Conservation (phyloP, 2,888 invertebrate species). For the Megamerina dolium region DNA sequence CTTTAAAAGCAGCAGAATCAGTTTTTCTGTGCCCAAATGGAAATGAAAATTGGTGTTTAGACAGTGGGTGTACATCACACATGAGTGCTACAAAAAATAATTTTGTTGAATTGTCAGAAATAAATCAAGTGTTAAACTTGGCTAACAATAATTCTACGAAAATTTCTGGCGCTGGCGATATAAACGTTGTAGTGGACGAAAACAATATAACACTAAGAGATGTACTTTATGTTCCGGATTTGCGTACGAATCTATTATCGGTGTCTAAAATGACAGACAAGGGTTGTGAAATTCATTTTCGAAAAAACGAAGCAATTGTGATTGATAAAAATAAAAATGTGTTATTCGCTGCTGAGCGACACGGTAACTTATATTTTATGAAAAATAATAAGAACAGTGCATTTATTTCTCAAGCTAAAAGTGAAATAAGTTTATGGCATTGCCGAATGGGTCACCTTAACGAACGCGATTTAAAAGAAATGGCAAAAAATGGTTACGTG, state of each 20-base stretch:
- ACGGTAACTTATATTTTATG: constrained; percentile 14
- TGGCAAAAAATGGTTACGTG: constrained; percentile 5
- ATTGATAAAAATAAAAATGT: constrained; percentile 6
- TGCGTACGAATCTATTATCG: constrained; percentile 19
- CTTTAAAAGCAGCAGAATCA: neutral
- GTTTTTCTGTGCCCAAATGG: constrained; percentile 6
- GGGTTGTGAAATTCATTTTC: constrained; percentile 18
- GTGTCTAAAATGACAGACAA: constrained; percentile 18
- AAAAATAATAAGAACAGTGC: constrained; percentile 6
- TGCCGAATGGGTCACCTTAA: constrained; percentile 16
- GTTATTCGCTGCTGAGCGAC: constrained; percentile 10
- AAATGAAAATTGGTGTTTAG: constrained; percentile 7
- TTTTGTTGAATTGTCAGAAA: constrained; percentile 1
- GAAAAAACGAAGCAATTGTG: constrained; percentile 8
- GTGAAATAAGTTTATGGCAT: constrained; percentile 13
- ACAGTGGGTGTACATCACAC: constrained; percentile 11
- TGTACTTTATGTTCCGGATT: constrained; percentile 15
- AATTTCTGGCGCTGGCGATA: constrained; percentile 16
- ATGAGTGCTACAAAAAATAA: constrained; percentile 4
- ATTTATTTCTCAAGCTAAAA: constrained; percentile 6
- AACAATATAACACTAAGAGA: constrained; percentile 14
- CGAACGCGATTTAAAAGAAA: constrained; percentile 14
- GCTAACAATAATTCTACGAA: constrained; percentile 16
- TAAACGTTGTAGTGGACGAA: constrained; percentile 5
- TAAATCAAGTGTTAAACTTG: constrained; percentile 14